phyloP scores from a whole-genome alignment of 2,888 invertebrate genomes.

The Parasteatoda lunata region DNA sequence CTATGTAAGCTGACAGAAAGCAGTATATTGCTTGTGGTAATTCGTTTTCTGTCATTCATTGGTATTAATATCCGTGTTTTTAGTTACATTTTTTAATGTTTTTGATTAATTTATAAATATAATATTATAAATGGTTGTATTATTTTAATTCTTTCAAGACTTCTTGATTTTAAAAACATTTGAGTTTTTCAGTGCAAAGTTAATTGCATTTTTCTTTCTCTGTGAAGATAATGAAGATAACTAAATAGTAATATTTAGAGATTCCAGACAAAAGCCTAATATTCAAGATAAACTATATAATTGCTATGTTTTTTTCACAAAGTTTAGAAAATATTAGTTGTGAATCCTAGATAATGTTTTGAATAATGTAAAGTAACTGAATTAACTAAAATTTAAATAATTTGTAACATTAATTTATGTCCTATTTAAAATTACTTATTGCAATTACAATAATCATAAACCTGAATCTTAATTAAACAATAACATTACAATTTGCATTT shows the following conservation, averaged over 20 bases:
- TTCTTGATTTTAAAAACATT: neutral
- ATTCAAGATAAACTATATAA: too few relatives aligned
- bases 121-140: neutral
- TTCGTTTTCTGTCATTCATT: constrained; percentile 63
- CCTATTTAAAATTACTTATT: too few relatives aligned
- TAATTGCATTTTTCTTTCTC: neutral
- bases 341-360: too few relatives aligned
- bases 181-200: neutral
- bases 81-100: neutral
- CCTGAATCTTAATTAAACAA: too few relatives aligned
- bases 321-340: too few relatives aligned
- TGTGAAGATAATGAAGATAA: neutral
- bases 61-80: constrained; percentile 9
- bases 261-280: neutral
- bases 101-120: neutral
- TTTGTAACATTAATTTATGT: too few relatives aligned
- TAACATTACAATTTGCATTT: too few relatives aligned
- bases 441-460: too few relatives aligned
- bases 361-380: too few relatives aligned
- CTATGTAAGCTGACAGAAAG: constrained; percentile 51
- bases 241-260: neutral
- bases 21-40: constrained; percentile 64
- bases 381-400: too few relatives aligned
- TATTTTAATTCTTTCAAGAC: too few relatives aligned
- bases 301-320: too few relatives aligned